A percentile compares a stretch with the other conserved stretches of the same genome.
phyloP scores from a whole-genome alignment of 2,888 invertebrate species.

The Proisotoma minuta region DNA sequence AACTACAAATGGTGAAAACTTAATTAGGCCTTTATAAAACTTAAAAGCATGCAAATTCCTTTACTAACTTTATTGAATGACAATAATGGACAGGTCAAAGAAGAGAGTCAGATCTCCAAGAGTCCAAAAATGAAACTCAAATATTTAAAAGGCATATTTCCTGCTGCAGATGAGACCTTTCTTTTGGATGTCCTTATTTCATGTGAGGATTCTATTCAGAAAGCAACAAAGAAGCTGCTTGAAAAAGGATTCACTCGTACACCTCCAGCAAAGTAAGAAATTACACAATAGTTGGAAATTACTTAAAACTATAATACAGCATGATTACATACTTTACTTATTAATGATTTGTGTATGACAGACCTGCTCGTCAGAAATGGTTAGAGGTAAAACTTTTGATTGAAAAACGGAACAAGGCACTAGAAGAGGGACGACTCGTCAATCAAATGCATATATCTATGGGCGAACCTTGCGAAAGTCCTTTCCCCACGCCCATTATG shows the following conservation, averaged over 20 bases:
- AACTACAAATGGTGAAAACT: slow-evolving; percentile 42
- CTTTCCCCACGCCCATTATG: slow-evolving; percentile 47
- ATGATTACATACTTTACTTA: background rate
- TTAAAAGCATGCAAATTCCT: background rate
- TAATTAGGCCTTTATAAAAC: background rate
- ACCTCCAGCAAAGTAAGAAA: slow-evolving; percentile 54
- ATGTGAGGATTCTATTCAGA: slow-evolving; percentile 85
- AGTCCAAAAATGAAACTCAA: slow-evolving; percentile 85
- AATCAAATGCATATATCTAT: slow-evolving; percentile 29
- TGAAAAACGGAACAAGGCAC: slow-evolving; percentile 44
- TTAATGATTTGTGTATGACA: slow-evolving; percentile 19
- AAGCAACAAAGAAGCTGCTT: slow-evolving; percentile 73
- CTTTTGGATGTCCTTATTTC: slow-evolving; percentile 71
- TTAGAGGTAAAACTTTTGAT: slow-evolving; percentile 46
- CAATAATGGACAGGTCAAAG: slow-evolving; percentile 29
- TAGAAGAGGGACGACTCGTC: slow-evolving; percentile 36
- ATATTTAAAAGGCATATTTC: slow-evolving; percentile 88
- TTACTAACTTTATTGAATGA: background rate
- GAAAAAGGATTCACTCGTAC: slow-evolving; percentile 77
- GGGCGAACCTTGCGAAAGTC: slow-evolving; percentile 41
- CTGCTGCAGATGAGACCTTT: slow-evolving; percentile 81
- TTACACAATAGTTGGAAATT: background rate
- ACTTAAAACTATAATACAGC: background rate
- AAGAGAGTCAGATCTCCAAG: slow-evolving; percentile 39
- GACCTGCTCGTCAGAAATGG: slow-evolving; percentile 47